Evolutionary conservation across 35 echinoderm and acorn worm genomes (phyloP).

Genomic region (Strongylocentrotus purpuratus): DNA sequence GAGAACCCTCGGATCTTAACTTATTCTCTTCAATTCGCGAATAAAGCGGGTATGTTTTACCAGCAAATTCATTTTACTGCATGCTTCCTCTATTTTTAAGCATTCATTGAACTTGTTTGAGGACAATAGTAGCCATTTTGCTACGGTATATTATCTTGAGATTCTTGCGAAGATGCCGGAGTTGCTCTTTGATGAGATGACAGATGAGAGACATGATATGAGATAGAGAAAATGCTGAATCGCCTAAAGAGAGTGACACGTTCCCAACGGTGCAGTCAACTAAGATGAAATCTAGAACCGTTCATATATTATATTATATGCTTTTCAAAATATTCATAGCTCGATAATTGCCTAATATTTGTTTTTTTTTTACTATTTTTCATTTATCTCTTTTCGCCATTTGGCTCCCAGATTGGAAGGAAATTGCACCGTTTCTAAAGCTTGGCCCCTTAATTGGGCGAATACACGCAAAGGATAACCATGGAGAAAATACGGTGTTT

Average conservation of each 20-base stretch:
- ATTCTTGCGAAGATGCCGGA: not conserved
- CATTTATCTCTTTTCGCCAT: not conserved
- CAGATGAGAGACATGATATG: not conserved
- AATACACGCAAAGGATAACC: not conserved
- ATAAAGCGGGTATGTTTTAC: not conserved
- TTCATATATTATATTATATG: not conserved
- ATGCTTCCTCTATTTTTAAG: not conserved
- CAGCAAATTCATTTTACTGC: not conserved
- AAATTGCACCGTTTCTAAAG: not conserved
- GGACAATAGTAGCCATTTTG: too few species aligned
- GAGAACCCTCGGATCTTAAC: not conserved
- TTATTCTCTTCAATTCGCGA: not conserved
- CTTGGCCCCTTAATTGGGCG: not conserved
- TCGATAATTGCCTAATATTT: not conserved
- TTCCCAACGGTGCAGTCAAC: not conserved
- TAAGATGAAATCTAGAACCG: not conserved
- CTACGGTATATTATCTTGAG: not conserved
- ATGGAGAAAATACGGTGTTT: slow-evolving; percentile 32
- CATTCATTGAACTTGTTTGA: too few species aligned
- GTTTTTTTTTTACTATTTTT: not conserved
- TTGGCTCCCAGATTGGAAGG: not conserved
- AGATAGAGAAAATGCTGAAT: slow-evolving; percentile 10
- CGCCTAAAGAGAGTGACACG: not conserved
- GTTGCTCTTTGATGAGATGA: not conserved
- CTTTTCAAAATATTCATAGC: not conserved